These are phyloP conservation scores for Anguilla obscura DNA, from an alignment of 2,797 vertebrate species.

Conservation along the genomic window DNA sequence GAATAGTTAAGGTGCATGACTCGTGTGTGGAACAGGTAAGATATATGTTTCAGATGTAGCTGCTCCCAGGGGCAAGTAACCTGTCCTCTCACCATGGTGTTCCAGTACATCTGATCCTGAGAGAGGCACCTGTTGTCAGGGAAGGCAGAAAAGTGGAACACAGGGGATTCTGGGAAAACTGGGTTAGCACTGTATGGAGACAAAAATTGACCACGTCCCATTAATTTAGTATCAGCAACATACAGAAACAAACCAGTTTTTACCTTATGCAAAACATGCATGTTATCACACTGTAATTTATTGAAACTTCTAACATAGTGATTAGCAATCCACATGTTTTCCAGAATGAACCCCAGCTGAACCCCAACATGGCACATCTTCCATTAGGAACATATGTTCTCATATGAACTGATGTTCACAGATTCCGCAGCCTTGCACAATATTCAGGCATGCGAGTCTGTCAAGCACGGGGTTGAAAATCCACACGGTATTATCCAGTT, in stretches of 20 bases:
- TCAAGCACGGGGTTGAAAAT: neutral
- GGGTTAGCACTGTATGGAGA: slow-evolving; percentile 4
- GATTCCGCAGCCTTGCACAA: neutral
- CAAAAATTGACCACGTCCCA: neutral
- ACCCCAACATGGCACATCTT: neutral
- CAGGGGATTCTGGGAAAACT: slow-evolving; percentile 31
- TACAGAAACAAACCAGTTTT: neutral
- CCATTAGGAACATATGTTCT: neutral
- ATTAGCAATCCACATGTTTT: neutral
- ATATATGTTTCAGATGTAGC: neutral
- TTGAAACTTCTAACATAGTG: neutral
- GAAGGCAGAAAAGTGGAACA: slow-evolving; percentile 30
- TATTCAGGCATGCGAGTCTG: neutral
- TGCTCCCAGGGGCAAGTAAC: neutral
- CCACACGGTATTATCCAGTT: neutral
- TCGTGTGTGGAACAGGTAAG: neutral
- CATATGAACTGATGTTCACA: neutral
- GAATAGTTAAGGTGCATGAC: neutral
- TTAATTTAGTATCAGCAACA: neutral
- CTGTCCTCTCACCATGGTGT: slow-evolving; percentile 28
- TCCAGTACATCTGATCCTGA: slow-evolving; percentile 34
- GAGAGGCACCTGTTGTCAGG: neutral
- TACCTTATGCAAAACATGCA: neutral
- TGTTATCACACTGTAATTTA: neutral
- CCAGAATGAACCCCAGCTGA: neutral